Conservation (phyloP, 2,888 invertebrate species). For the Mycalesis mineus region DNA sequence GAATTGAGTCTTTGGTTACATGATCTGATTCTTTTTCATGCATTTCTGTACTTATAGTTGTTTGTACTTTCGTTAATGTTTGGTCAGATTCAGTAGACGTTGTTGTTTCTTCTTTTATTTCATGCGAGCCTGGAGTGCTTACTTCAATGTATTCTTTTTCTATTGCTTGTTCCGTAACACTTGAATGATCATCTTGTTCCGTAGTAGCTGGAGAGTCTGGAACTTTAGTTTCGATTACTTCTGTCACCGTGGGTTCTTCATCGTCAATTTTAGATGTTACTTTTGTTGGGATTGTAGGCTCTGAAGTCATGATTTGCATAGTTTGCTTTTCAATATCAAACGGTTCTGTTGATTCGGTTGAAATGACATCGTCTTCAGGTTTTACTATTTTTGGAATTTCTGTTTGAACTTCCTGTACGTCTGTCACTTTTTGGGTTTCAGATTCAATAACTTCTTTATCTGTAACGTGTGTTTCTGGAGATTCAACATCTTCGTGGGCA, state of each 20-base stretch:
- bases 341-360: constrained; percentile 1
- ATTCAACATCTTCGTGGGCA: constrained; percentile 2
- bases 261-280: neutral
- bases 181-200: neutral
- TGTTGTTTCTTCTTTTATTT: neutral
- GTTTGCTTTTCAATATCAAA: neutral
- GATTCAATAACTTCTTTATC: neutral
- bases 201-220: neutral
- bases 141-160: neutral
- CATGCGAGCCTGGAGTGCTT: neutral
- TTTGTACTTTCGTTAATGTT: neutral
- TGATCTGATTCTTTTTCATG: neutral
- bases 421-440: constrained; percentile 11
- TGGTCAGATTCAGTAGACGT: neutral
- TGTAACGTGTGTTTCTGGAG: neutral
- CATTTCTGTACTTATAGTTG: neutral
- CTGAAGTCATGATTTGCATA: constrained; percentile 1
- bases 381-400: neutral
- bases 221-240: neutral
- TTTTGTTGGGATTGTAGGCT: neutral
- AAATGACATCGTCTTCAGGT: neutral
- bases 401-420: neutral
- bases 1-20: neutral
- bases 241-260: neutral
- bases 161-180: neutral